Evolutionary conservation across 1,140 invertebrate genomes (phyloP).

Genomic region (Bombus superbus): DNA sequence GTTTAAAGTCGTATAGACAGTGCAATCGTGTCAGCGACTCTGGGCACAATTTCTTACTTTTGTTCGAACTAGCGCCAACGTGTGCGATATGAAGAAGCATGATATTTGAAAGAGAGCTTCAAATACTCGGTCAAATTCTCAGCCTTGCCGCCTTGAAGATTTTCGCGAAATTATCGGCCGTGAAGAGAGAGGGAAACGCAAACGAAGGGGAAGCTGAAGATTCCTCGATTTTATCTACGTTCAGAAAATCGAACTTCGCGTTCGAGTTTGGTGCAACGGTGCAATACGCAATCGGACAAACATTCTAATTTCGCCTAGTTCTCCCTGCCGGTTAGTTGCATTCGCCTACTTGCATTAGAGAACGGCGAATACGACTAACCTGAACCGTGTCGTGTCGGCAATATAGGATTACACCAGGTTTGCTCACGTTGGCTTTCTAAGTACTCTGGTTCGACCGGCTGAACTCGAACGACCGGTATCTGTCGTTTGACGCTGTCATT

Average conservation of each 20-base stretch:
- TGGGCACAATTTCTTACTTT: too few species aligned
- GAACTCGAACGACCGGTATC: background rate
- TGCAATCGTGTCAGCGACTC: too few species aligned
- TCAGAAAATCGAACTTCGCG: conserved; percentile 35
- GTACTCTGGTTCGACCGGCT: conserved; percentile 20
- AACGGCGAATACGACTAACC: conserved; percentile 57
- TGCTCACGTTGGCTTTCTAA: conserved; percentile 69
- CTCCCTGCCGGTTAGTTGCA: conserved; percentile 68
- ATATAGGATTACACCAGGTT: conserved; percentile 71
- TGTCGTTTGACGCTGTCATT: background rate
- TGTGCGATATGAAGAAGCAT: too few species aligned
- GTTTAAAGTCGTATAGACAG: too few species aligned
- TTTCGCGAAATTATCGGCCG: too few species aligned
- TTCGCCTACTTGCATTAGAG: conserved; percentile 70
- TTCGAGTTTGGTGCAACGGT: conserved; percentile 42
- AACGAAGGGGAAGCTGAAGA: too few species aligned
- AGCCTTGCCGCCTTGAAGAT: too few species aligned
- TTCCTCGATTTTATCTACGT: too few species aligned
- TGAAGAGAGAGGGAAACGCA: too few species aligned
- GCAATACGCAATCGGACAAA: conserved; percentile 60
- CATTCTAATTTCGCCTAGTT: conserved; percentile 76
- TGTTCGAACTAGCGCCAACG: too few species aligned
- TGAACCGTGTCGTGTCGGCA: conserved; percentile 69
- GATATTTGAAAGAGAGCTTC: too few species aligned
- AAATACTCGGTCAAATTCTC: too few species aligned